Base-by-base conservation (phyloP, 2,797 vertebrate species). In the Chelmon rostratus region DNA sequence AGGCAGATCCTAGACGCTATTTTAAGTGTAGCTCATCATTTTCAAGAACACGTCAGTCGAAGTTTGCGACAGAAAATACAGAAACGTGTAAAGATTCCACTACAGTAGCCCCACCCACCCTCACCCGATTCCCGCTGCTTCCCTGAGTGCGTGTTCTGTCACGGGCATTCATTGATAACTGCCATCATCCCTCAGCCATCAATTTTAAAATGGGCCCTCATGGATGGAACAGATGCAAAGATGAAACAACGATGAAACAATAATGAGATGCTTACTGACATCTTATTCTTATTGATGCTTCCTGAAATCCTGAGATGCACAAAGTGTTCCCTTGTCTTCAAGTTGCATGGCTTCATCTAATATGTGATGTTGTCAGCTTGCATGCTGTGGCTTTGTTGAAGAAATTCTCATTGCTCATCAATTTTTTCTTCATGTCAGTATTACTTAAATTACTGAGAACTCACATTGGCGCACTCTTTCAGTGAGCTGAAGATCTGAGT, bases 201-300 rank as follows among this genome's bases (percentile, higher is more conserved):
- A 42, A 25, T 68, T 68, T 80, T 72, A 76, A 80, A 87, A 73
- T 5, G 33, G 68, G 49, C 49, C 53, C 68, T 73, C 53, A 59
- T 61, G 65, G 73, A 79, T 57, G 42, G 68, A 85, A 69, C 68
- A 67, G 54, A 78, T 73, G 69, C 35, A 77, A 66, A 77, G 64
- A 89, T 75, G 46, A 79, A 85, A 79, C 25, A 50, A n/a, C 50
- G 79, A 71, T 81, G 49, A 83, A 87, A 85, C 59, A 78, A 74
- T 76, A 78, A 75, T 63, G 46, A 77, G 73, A 71, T 77, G 76
- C 68, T 82, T 23, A 23, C 70, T 76, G 78, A 79, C 54, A 67
- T 81, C 19, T 13, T 77, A 50, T 68, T 72, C 70, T 81, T 74
- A 78, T 58, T 64, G 78, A 82, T 78, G 77, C 52, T 65, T 79